Evolutionary conservation across 2,113 vertebrate species (phyloP), one percentile per base, ranked within the genome.

Genomic region (Apteryx mantelli): DNA sequence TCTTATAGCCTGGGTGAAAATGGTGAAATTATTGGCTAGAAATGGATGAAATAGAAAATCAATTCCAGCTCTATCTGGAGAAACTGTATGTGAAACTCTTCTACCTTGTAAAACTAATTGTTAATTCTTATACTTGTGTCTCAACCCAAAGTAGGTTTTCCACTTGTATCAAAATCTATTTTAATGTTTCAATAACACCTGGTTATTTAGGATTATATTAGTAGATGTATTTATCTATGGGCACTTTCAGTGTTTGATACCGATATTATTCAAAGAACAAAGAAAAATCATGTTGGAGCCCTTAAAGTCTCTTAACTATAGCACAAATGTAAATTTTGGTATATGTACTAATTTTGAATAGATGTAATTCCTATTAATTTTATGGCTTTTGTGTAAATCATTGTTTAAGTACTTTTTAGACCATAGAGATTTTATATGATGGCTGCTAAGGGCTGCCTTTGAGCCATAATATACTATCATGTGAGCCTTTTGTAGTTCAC

Each of bases 401-500:
- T 84, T 78, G 17, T 81, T 69, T 65, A 82, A 82, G 75, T 68
- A 89, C n/a, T 65, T 80, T 88, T 86, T 40, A 88, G 42, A 80
- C 81, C 20, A 16, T 7, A 13, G 91, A 85, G 77, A 70, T 92
- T 96, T 95, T 74, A 34, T 56, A 6, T 70, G 64, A 91, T 88
- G 93, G 61, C 65, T 94, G 80, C 70, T 82, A 53, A 93, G 92
- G 70, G 66, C 63, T 94, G 48, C 80, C 48, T 89, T 94, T 91
- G 79, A 94, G 60, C 86, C 71, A 30, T 90, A 94, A 94, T 28
- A 60, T 61, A 86, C 2, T 56, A 61, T 92, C 93, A 91, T 12
- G 11, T 96, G 94, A 91, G 77, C 55, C 55, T 74, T 63, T 64
- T 83, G 14, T 74, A 81, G 75, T 93, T 97, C 91, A 96, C 93